phyloP scores from a whole-genome alignment of 2,797 vertebrate species.

The Schizopygopsis pylzovi region DNA sequence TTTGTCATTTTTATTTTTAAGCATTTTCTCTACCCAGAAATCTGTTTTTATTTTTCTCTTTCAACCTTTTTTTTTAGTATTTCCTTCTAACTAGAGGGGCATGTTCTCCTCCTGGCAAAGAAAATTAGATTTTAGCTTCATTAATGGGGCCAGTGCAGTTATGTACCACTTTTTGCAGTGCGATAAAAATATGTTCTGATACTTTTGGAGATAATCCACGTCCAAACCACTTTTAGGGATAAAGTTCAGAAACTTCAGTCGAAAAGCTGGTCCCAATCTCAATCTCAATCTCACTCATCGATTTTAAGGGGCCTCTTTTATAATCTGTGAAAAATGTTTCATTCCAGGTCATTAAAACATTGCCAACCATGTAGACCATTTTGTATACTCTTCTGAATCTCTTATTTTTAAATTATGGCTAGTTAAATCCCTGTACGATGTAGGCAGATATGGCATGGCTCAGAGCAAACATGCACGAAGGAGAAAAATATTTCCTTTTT shows the following conservation, averaged over 20 bases:
- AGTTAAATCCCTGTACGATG: conserved; percentile 24
- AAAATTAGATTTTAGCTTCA: conserved; percentile 37
- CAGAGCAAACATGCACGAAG: conserved; percentile 33
- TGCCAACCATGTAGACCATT: conserved; percentile 7
- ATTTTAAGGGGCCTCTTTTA: neutral
- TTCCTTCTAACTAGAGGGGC: conserved; percentile 26
- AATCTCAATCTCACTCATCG: neutral
- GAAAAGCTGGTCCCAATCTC: neutral
- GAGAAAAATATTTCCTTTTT: conserved; percentile 53
- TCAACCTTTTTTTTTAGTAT: conserved; percentile 35
- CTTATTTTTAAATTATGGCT: conserved; percentile 25
- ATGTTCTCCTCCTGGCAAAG: conserved; percentile 41
- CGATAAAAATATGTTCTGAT: conserved; percentile 38
- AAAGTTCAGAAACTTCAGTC: neutral
- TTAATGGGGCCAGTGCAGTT: conserved; percentile 35
- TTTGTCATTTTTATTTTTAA: conserved; percentile 63
- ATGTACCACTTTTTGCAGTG: conserved; percentile 16
- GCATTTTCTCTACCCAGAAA: conserved; percentile 25
- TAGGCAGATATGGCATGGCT: conserved; percentile 43
- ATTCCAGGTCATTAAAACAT: conserved; percentile 12
- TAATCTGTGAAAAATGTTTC: conserved; percentile 19
- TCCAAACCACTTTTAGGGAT: conserved; percentile 14
- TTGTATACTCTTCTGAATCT: conserved; percentile 18
- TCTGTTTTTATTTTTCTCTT: conserved; percentile 19
- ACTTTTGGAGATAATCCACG: conserved; percentile 35